Evolutionary conservation across 2,113 vertebrate species (phyloP).

Genomic region (Tauraco erythrolophus): DNA sequence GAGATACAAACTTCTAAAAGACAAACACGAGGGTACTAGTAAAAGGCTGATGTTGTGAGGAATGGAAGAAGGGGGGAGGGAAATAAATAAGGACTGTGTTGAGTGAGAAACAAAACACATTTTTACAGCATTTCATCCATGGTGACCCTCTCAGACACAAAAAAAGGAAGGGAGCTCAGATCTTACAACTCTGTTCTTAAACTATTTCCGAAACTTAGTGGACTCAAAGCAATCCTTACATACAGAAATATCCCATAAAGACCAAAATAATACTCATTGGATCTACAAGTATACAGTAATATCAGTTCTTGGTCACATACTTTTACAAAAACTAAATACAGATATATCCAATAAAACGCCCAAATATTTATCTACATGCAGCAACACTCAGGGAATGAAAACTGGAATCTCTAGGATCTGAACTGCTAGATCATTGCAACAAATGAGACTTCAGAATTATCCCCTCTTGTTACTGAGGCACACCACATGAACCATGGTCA

Average conservation of each 20-base stretch:
- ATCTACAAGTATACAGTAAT: background rate
- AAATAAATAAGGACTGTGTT: fast-evolving
- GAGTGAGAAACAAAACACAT: background rate
- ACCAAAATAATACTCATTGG: background rate
- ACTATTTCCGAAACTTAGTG: background rate
- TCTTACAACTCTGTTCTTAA: background rate
- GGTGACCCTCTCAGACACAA: background rate
- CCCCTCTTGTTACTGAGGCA: background rate
- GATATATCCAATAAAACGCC: background rate
- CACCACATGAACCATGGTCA: background rate
- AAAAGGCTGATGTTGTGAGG: background rate
- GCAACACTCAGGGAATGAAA: background rate
- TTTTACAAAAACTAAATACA: background rate
- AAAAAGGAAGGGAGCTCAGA: background rate
- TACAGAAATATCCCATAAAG: background rate
- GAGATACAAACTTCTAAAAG: background rate
- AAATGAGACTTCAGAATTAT: background rate
- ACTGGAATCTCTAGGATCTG: background rate
- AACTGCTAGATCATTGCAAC: background rate
- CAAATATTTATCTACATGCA: background rate
- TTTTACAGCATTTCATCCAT: background rate
- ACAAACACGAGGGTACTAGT: fast-evolving
- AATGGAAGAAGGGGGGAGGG: background rate
- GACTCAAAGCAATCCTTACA: background rate
- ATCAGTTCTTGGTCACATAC: background rate